Evolutionary conservation across 2,888 invertebrate species (phyloP), one percentile per base, ranked within the genome.

Genomic region (Argynnis bischoffii): DNA sequence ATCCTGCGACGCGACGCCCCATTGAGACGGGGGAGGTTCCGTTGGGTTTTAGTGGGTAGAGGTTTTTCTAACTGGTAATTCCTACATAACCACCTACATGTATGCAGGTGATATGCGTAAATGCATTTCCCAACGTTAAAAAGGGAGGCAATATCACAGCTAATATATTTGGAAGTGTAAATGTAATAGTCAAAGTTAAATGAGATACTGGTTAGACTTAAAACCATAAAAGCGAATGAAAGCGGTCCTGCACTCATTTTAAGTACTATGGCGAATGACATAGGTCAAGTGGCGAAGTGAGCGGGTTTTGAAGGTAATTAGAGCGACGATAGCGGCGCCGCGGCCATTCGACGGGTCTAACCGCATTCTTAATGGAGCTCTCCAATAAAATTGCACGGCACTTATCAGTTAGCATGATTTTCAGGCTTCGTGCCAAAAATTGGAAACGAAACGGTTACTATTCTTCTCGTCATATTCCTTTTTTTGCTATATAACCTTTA

Each of bases 341-440:
- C 53, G 26, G 51, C 55, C 50, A 63, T 63, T 63, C 67, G 67
- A 56, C 35, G 67, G 63, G 51, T 63, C 67, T 63, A 67, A 67
- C 67, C 63, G 63, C 67, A 67, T 56, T 67, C 63, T 60, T 66
- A 66, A 67, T 63, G 63, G 56, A 35, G 53, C 26, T 63, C 67
- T 67, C 63, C 16, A 57, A 67, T 63, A 63, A 57, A 67, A 57
- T 63, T 57, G 63, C 47, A 63, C 63, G 56, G 48, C 55, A 57
- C 67, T 63, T 66, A 66, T 60, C 66, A 60, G 54, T 66, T 66
- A 66, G 64, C 64, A 47, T 56, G 64, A 64, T 51, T 56, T 64
- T 41, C 64, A 50, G 64, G 50, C 64, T 35, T 41, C 48, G 41
- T 35, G 64, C 64, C 64, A 64, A 64, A 56, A 57, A 64, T 64